These are phyloP conservation scores for Glaucidium brasilianum DNA, from an alignment of 2,113 vertebrate genomes.

Conservation along the genomic window DNA sequence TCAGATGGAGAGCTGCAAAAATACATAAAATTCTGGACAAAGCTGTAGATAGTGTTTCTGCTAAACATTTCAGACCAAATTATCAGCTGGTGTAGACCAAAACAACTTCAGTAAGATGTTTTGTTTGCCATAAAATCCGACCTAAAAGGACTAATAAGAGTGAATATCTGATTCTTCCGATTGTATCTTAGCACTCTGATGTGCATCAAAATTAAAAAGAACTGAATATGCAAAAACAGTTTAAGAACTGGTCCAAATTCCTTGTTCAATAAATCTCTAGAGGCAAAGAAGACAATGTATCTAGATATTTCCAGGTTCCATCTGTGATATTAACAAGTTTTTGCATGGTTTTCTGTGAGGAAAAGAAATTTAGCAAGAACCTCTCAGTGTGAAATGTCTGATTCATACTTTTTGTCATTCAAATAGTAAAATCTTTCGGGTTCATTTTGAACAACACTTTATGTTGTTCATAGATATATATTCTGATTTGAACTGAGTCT, in stretches of 20 bases:
- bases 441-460: not conserved
- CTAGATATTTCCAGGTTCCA: not conserved
- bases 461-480: not conserved
- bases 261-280: not conserved
- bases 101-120: not conserved
- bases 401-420: not conserved
- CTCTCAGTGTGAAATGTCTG: not conserved
- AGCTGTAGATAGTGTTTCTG: not conserved
- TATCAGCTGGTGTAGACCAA: not conserved
- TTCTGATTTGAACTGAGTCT: not conserved
- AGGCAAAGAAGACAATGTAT: not conserved
- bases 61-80: not conserved
- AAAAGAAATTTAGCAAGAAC: not conserved
- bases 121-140: not conserved
- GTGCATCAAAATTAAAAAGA: not conserved
- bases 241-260: not conserved
- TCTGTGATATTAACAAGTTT: not conserved
- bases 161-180: not conserved
- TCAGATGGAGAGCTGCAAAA: not conserved
- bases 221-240: not conserved
- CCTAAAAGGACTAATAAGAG: not conserved
- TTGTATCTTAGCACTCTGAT: not conserved
- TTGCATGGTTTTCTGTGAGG: not conserved
- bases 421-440: not conserved
- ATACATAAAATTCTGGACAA: not conserved